Base-by-base conservation (phyloP, 2,113 vertebrate genomes). In the Accipiter virgatus region DNA sequence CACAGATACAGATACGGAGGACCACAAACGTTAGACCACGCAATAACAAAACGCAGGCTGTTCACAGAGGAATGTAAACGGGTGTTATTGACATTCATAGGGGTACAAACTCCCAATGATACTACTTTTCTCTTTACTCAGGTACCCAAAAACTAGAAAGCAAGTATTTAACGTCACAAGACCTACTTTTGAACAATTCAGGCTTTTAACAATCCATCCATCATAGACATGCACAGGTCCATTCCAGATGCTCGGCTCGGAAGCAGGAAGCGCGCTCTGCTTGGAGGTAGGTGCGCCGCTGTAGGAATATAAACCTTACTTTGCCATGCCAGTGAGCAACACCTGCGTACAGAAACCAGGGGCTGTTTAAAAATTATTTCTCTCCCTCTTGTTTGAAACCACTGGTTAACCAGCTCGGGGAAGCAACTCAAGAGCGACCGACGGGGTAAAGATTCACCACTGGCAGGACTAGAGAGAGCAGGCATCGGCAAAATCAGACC, bases 161-260 rank as follows among this genome's bases (percentile, higher is more conserved):
- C 36, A 77, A 94, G 34, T 36, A 91, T 34, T 40, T 47, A 93
- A 50, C 74, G 58, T 78, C 71, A 84, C 9, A 0, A 94, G 73
- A 75, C 31, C 73, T 86, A 67, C 77, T 95, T 75, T 2, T 48
- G 71, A 95, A 43, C 94, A 86, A 45, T 13, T 81, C 40, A 62
- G 62, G 81, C 58, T 95, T 80, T 77, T 45, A 82, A n/a, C 55
- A 62, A 26, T 9, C 86, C 43, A 34, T 20, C 47, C n/a, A 10
- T 1, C 72, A 19, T 3, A 68, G 80, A 13, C 36, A 20, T 0
- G 16, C 56, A 62, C 36, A 8, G 88, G 91, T 72, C 62, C 4
- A 0, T 1, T 10, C 61, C 36, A 20, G 72, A 12, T 5, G 25
- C 77, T 29, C 0, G 1, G 68, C 1, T 47, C 0, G 2, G 71